Evolutionary conservation across 2,888 invertebrate genomes (phyloP).

Genomic region (Dermolepida albohirtum): DNA sequence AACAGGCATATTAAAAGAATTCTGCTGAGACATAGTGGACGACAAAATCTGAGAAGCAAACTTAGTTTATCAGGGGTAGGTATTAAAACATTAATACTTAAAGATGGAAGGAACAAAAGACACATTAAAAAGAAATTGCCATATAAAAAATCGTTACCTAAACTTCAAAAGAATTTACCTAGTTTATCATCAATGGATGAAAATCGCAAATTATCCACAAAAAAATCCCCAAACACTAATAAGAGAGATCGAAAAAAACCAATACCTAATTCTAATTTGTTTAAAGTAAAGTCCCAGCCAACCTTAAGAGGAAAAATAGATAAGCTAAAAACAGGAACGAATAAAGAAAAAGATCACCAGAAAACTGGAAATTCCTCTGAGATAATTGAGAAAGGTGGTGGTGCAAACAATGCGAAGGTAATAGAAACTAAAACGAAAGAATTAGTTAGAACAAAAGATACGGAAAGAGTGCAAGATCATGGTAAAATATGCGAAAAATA

Average conservation of each 20-base stretch:
- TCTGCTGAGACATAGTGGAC: not conserved
- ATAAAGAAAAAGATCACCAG: not conserved
- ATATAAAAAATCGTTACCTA: not conserved
- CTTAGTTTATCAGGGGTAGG: conserved; percentile 36
- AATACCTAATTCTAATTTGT: no score
- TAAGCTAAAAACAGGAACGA: not conserved
- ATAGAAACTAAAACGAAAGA: not conserved
- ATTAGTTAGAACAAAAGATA: not conserved
- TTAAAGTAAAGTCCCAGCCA: no score
- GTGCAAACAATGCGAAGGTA: not conserved
- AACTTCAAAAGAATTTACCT: conserved; percentile 2
- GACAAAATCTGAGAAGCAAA: conserved; percentile 22
- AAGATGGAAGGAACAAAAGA: conserved; percentile 40
- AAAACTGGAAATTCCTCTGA: not conserved
- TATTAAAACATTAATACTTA: conserved; percentile 41
- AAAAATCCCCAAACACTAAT: no score
- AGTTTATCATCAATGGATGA: no score
- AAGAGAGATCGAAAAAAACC: no score
- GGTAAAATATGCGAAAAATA: not conserved
- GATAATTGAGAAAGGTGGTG: not conserved
- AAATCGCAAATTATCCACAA: no score
- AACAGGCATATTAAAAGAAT: not conserved
- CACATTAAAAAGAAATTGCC: not conserved
- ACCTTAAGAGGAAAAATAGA: no score
- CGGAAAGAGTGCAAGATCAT: not conserved